Evolutionary conservation across 2,797 vertebrate genomes (phyloP).

Genomic region (Thaleichthys pacificus): DNA sequence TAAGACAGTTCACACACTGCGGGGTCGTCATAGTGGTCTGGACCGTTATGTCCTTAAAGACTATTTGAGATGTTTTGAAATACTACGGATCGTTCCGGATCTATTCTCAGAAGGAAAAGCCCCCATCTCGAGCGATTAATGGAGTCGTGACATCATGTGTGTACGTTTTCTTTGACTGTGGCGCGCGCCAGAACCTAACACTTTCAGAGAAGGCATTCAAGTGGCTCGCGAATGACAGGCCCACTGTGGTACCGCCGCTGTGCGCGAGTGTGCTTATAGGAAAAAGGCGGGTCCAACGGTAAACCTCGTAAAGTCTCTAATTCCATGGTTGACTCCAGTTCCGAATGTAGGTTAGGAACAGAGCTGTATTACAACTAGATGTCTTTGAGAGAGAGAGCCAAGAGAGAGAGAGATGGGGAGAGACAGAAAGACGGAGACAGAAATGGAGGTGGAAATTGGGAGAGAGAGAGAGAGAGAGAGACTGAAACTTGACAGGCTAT

Average conservation of each 20-base stretch:
- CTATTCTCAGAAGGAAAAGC: not conserved
- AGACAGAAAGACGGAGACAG: slow-evolving; percentile 9
- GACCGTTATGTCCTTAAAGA: not conserved
- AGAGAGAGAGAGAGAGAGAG: slow-evolving; percentile 17
- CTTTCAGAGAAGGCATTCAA: not conserved
- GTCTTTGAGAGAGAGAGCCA: too few relatives aligned
- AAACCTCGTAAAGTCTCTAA: slow-evolving; percentile 18
- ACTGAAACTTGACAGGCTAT: not conserved
- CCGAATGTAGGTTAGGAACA: slow-evolving; percentile 13
- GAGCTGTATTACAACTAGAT: slow-evolving; percentile 2
- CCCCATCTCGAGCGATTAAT: not conserved
- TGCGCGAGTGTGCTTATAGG: not conserved
- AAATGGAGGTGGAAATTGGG: too few relatives aligned
- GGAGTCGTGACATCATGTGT: not conserved
- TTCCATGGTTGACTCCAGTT: slow-evolving; percentile 20
- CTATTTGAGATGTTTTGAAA: not conserved
- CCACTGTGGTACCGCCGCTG: not conserved
- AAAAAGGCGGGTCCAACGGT: not conserved
- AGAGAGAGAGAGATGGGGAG: too few relatives aligned
- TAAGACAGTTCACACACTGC: too few relatives aligned
- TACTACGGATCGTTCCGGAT: not conserved
- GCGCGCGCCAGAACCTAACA: not conserved
- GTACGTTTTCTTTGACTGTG: not conserved
- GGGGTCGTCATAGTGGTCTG: not conserved
- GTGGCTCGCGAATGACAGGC: slow-evolving; percentile 9